Percentiles rank a stretch among this genome's conserved stretches.
Evolutionary conservation across 2,888 invertebrate species (phyloP).

Genomic region (Plusia festucae): DNA sequence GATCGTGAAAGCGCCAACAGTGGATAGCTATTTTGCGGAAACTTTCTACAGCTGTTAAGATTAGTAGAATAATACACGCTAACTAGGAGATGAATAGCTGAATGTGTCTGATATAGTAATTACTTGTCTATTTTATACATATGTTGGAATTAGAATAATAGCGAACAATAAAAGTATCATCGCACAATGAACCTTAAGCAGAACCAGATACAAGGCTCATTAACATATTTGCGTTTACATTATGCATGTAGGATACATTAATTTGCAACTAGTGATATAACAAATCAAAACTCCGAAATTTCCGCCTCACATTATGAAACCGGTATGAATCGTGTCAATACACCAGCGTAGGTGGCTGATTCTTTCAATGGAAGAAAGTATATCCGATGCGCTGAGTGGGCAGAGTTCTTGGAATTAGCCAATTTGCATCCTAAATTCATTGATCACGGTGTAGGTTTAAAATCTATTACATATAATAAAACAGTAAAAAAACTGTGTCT

Average conservation of each 20-base stretch:
- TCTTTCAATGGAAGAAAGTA: slow-evolving; percentile 86
- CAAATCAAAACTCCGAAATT: slow-evolving; percentile 75
- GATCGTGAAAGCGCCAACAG: slow-evolving; percentile 73
- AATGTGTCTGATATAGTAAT: slow-evolving; percentile 52
- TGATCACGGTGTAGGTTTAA: slow-evolving; percentile 37
- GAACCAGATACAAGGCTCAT: slow-evolving; percentile 25
- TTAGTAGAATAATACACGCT: slow-evolving; percentile 62
- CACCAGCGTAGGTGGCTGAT: slow-evolving; percentile 76
- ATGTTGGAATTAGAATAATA: slow-evolving; percentile 11
- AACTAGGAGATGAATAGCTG: slow-evolving; percentile 50
- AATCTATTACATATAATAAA: too few species aligned
- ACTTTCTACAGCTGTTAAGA: slow-evolving; percentile 72
- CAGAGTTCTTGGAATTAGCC: slow-evolving; percentile 63
- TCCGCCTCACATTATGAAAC: slow-evolving; percentile 82
- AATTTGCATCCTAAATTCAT: slow-evolving; percentile 66
- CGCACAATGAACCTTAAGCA: slow-evolving; percentile 15
- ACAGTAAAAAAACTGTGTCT: too few species aligned
- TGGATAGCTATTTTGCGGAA: slow-evolving; percentile 68
- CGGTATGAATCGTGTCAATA: slow-evolving; percentile 82
- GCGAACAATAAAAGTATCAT: slow-evolving; percentile 26
- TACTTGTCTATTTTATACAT: slow-evolving; percentile 19
- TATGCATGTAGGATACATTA: slow-evolving; percentile 63
- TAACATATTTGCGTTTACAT: slow-evolving; percentile 61
- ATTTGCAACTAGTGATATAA: slow-evolving; percentile 76
- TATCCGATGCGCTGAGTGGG: slow-evolving; percentile 58